A percentile compares a stretch with the other conserved stretches of the same genome.
Evolutionary conservation across 2,113 vertebrate genomes (phyloP).

Genomic region (Plecturocebus donacophilus): DNA sequence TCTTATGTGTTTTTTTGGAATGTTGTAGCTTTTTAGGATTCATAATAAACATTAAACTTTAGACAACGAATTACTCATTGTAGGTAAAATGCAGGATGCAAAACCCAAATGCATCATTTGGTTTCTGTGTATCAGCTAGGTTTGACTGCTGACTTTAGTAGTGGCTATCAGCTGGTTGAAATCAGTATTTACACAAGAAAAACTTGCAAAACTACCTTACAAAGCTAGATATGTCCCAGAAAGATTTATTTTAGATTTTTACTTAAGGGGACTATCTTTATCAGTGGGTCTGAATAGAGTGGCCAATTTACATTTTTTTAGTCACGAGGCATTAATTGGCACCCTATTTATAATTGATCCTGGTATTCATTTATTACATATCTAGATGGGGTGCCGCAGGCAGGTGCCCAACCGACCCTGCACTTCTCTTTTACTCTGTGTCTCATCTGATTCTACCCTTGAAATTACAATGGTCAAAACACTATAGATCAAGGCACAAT

Average conservation of each 20-base stretch:
- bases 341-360: neutral
- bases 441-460: neutral
- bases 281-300: neutral
- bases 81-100: neutral
- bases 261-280: neutral
- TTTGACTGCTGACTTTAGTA: neutral
- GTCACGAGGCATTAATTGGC: neutral
- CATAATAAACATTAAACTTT: neutral
- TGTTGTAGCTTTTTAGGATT: neutral
- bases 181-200: neutral
- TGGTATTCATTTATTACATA: neutral
- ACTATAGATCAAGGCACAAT: neutral
- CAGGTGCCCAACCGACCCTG: neutral
- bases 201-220: neutral
- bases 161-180: neutral
- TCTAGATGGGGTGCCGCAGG: neutral
- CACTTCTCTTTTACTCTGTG: neutral
- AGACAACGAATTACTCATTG: neutral
- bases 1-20: neutral
- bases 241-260: neutral
- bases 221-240: neutral
- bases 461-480: neutral
- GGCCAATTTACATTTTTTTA: neutral
- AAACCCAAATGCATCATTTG: neutral
- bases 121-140: neutral